Evolutionary conservation across 2,888 invertebrate genomes (phyloP).

Genomic region (Macrophya alboannulata): DNA sequence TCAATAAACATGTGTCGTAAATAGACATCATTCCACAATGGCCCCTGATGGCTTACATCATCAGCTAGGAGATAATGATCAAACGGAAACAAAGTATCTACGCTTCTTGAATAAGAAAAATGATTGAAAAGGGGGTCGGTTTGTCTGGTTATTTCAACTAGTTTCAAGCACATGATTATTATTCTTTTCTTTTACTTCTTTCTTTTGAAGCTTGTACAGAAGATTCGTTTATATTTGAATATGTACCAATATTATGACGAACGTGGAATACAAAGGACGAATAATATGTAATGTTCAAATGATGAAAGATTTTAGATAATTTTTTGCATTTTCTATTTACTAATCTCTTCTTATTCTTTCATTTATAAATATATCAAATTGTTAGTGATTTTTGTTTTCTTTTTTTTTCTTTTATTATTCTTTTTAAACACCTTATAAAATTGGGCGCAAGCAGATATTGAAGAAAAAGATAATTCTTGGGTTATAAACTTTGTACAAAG

Average conservation of each 20-base stretch:
- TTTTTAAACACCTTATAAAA: neutral
- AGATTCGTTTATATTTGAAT: neutral
- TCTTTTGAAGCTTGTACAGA: neutral
- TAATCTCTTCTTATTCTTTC: neutral
- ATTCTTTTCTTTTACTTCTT: neutral
- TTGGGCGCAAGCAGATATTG: neutral
- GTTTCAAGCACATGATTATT: neutral
- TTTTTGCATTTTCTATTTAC: neutral
- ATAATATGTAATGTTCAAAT: neutral
- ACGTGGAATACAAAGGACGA: neutral
- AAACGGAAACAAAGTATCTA: conserved; percentile 6
- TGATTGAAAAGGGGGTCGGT: neutral
- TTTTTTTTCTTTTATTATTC: too few species aligned
- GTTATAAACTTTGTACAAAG: neutral
- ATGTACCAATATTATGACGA: neutral
- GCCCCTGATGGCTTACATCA: neutral
- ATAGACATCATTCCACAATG: neutral
- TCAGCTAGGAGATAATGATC: neutral
- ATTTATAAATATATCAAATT: neutral
- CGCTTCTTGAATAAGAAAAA: neutral
- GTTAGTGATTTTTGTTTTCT: neutral
- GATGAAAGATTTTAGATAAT: neutral
- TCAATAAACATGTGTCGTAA: neutral
- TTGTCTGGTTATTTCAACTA: conserved; percentile 20
- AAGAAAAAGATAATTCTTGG: neutral